phyloP scores from a whole-genome alignment of 2,888 invertebrate species.

The Torymus aiolomorphi region DNA sequence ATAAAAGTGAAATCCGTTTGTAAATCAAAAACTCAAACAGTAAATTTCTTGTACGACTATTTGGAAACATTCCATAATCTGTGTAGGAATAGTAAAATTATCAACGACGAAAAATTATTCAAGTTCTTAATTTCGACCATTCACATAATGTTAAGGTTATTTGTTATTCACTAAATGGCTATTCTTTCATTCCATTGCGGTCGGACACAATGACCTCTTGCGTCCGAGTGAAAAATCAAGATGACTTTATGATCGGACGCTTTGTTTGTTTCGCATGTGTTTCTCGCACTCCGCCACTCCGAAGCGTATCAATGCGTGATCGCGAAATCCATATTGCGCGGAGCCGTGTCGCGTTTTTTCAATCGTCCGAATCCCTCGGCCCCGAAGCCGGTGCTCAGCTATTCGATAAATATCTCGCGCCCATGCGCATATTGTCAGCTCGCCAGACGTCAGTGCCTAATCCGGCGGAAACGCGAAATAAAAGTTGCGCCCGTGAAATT shows the following conservation, averaged over 20 bases:
- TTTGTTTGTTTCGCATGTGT: conserved; percentile 15
- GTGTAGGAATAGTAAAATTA: too few relatives aligned
- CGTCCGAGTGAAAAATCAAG: background rate
- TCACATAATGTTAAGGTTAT: too few relatives aligned
- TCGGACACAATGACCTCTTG: too few relatives aligned
- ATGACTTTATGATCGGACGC: conserved; percentile 4
- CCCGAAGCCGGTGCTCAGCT: background rate
- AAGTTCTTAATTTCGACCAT: too few relatives aligned
- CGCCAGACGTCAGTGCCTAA: background rate
- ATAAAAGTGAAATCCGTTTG: too few relatives aligned
- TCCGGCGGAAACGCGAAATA: conserved; percentile 6
- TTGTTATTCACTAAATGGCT: too few relatives aligned
- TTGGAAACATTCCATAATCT: too few relatives aligned
- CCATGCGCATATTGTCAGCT: background rate
- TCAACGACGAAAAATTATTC: too few relatives aligned
- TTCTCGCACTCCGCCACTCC: background rate
- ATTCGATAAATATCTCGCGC: conserved; percentile 40
- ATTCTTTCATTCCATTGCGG: too few relatives aligned
- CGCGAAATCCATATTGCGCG: background rate
- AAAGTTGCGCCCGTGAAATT: conserved; percentile 47
- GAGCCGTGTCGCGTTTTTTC: conserved; percentile 22
- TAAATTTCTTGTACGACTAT: too few relatives aligned
- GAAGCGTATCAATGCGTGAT: background rate
- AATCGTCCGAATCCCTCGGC: conserved; percentile 15
- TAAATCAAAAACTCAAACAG: too few relatives aligned